Conservation (phyloP, 2,113 vertebrate genomes). For the Podarcis raffonei region DNA sequence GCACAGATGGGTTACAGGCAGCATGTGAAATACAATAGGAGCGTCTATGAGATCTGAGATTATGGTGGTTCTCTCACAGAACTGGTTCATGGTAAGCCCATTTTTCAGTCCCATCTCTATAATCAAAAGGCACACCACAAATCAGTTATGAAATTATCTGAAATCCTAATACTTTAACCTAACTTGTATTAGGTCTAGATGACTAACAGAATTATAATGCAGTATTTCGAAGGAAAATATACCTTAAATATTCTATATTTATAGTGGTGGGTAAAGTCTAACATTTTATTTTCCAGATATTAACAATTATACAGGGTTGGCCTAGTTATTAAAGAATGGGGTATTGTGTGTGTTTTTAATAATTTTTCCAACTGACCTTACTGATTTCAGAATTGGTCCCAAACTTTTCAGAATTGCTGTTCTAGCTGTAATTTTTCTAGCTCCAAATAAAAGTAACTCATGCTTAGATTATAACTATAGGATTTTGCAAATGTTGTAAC, state of each 20-base stretch:
- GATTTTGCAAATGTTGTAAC: slow-evolving; percentile 83
- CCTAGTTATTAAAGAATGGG: neutral
- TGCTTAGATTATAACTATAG: slow-evolving; percentile 73
- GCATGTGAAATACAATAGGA: neutral
- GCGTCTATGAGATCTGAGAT: neutral
- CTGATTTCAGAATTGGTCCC: slow-evolving; percentile 41
- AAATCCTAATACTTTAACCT: neutral
- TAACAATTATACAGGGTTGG: no score
- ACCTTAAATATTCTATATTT: neutral
- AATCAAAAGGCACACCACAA: neutral
- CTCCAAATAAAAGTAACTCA: slow-evolving; percentile 29
- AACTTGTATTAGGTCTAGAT: neutral
- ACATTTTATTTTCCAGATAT: neutral
- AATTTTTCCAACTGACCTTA: slow-evolving; percentile 18
- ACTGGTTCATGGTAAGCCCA: neutral
- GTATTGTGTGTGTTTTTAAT: neutral
- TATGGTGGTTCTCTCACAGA: neutral
- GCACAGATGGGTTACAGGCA: neutral
- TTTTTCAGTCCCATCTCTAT: neutral
- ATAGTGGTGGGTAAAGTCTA: neutral
- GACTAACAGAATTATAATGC: neutral
- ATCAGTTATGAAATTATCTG: neutral
- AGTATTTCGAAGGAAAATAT: neutral
- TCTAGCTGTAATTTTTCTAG: slow-evolving; percentile 9
- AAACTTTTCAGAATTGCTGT: slow-evolving; percentile 17